Percentiles rank a stretch among this genome's conserved stretches.
These are phyloP conservation scores for Danio aesculapii DNA, from an alignment of 2,797 vertebrate genomes.

Conservation along the genomic window DNA sequence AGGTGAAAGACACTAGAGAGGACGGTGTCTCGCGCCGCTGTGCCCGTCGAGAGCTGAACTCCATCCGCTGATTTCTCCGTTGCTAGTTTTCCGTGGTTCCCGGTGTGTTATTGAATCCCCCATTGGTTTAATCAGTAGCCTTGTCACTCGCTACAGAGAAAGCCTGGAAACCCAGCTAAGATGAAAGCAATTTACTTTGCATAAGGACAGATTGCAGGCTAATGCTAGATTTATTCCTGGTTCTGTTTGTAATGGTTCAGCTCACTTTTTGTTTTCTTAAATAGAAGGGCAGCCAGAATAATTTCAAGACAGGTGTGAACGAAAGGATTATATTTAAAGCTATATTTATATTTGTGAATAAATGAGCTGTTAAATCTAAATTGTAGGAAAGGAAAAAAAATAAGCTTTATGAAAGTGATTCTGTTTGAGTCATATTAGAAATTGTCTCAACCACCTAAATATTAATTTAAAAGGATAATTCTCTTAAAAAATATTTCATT, in stretches of 20 bases:
- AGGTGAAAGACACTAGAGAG: conserved; percentile 28
- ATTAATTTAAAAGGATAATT: too few species aligned
- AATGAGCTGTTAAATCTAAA: not conserved
- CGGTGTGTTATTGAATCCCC: conserved; percentile 82
- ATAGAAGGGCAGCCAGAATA: conserved; percentile 17
- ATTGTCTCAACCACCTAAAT: too few species aligned
- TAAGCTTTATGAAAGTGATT: too few species aligned
- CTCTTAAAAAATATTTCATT: too few species aligned
- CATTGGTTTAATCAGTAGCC: conserved; percentile 83
- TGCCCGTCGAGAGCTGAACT: conserved; percentile 57
- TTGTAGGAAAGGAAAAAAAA: too few species aligned
- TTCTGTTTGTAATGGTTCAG: conserved; percentile 45
- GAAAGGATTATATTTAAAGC: conserved; percentile 8
- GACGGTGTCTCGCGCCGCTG: not conserved
- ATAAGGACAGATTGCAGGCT: conserved; percentile 77
- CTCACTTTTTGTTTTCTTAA: conserved; percentile 4
- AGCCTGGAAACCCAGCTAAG: conserved; percentile 70
- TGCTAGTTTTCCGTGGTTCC: conserved; percentile 75
- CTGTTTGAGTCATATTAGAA: too few species aligned
- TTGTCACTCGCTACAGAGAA: conserved; percentile 85
- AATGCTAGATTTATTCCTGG: conserved; percentile 69
- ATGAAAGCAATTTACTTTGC: conserved; percentile 85
- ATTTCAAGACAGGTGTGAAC: conserved; percentile 14
- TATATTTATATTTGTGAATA: not conserved
- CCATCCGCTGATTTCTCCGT: conserved; percentile 72